phyloP scores from a whole-genome alignment of 2,797 vertebrate genomes.

The Anguilla pacifica region DNA sequence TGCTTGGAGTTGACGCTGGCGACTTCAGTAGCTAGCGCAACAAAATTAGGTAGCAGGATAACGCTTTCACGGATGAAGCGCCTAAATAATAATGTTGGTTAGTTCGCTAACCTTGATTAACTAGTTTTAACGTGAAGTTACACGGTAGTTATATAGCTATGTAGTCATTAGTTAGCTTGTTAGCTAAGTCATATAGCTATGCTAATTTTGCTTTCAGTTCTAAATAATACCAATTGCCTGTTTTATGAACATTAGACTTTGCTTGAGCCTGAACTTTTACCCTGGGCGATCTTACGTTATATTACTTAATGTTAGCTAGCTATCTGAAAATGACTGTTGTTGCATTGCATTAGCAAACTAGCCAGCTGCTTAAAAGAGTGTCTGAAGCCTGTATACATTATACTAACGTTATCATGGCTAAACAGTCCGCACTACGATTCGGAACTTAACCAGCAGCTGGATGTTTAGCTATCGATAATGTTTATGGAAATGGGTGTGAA shows the following conservation, averaged over 20 bases:
- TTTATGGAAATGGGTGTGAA: not conserved
- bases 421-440: not conserved
- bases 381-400: not conserved
- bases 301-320: not conserved
- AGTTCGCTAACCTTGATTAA: not conserved
- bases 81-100: not conserved
- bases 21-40: not conserved
- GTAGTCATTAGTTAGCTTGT: not conserved
- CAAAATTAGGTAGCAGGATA: not conserved
- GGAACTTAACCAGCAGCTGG: not conserved
- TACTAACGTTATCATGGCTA: not conserved
- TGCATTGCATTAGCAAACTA: not conserved
- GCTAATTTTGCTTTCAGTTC: not conserved
- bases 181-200: not conserved
- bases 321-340: not conserved
- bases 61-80: not conserved
- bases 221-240: not conserved
- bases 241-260: not conserved
- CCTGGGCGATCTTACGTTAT: not conserved
- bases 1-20: not conserved
- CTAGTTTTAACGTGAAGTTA: not conserved
- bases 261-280: slow-evolving; percentile 4
- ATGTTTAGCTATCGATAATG: not conserved
- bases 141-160: no score
- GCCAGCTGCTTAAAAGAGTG: not conserved